Conservation (phyloP, 2,888 invertebrate genomes). For the Drosophila macrothrix region DNA sequence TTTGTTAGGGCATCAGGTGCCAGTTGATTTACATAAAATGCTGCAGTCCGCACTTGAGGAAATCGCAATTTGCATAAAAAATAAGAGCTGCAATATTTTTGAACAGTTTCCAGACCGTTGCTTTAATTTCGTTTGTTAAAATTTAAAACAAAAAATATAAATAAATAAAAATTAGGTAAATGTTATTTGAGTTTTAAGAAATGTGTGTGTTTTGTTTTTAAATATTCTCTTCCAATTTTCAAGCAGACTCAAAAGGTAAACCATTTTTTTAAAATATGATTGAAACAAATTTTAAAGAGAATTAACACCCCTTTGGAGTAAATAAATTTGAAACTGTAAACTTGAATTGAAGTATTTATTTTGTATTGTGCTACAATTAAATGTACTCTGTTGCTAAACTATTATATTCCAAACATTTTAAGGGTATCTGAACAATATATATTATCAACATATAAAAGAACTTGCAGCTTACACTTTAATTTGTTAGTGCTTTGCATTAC, state of each 20-base stretch:
- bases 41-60: slow-evolving; percentile 59
- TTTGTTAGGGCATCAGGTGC: slow-evolving; percentile 65
- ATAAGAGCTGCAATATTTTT: slow-evolving; percentile 34
- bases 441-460: neutral
- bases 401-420: neutral
- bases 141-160: neutral
- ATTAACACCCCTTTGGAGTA: neutral
- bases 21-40: slow-evolving; percentile 70
- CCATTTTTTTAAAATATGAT: neutral
- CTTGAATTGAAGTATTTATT: neutral
- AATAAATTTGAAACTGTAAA: neutral
- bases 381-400: neutral
- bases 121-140: neutral
- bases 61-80: slow-evolving; percentile 51
- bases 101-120: slow-evolving; percentile 21
- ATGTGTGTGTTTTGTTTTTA: neutral
- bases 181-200: neutral
- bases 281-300: neutral
- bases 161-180: neutral
- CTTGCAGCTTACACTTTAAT: neutral
- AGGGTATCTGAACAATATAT: neutral
- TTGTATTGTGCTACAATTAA: neutral
- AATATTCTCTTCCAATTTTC: neutral
- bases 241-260: neutral
- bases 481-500: neutral